Conservation (phyloP, 2,888 invertebrate genomes). For the Parasteatoda lunata region DNA sequence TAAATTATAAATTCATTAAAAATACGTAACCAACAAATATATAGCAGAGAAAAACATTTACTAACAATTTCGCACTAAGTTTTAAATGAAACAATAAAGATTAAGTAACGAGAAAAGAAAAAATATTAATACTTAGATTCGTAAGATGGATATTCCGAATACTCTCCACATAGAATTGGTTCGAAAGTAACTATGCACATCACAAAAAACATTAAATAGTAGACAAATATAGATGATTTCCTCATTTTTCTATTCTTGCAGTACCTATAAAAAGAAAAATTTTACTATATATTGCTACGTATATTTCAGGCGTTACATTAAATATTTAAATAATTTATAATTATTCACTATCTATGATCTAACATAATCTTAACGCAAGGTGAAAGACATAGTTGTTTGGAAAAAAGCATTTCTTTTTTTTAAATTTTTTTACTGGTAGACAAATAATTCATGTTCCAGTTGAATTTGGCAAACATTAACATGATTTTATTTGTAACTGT, state of each 20-base stretch:
- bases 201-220: constrained; percentile 37
- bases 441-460: too few species aligned
- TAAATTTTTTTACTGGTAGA: too few species aligned
- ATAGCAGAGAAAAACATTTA: neutral
- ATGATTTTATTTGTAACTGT: too few species aligned
- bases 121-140: constrained; percentile 42
- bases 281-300: too few species aligned
- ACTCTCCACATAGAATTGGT: constrained; percentile 12
- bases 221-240: constrained; percentile 14
- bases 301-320: too few species aligned
- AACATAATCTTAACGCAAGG: too few species aligned
- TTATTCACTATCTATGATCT: too few species aligned
- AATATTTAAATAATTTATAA: too few species aligned
- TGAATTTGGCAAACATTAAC: too few species aligned
- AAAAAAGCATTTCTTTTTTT: too few species aligned
- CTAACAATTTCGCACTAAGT: neutral
- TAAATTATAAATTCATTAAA: neutral
- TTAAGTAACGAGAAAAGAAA: neutral
- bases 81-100: neutral
- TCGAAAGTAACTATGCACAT: constrained; percentile 13
- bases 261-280: too few species aligned
- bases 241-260: constrained; percentile 23
- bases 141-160: constrained; percentile 37
- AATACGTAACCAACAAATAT: neutral
- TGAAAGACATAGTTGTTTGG: too few species aligned